Evolutionary conservation across 2,797 vertebrate genomes (phyloP).

Genomic region (Manis crassicaudata): DNA sequence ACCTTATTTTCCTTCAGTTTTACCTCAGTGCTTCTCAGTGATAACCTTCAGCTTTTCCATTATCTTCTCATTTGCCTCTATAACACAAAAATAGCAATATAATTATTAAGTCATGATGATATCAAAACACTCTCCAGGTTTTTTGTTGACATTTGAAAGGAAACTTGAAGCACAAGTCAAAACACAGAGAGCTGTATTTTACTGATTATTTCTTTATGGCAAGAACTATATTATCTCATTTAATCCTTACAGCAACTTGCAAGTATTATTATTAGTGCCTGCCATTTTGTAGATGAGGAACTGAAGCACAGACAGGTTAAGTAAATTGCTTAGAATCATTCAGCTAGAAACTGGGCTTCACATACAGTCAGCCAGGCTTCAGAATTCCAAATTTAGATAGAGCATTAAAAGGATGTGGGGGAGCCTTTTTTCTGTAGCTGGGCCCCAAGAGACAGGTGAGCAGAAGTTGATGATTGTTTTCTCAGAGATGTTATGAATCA

Average conservation of each 20-base stretch:
- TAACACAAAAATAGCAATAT: background rate
- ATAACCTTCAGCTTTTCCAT: background rate
- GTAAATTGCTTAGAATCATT: background rate
- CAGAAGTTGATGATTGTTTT: no score
- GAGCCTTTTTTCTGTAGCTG: no score
- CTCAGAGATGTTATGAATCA: no score
- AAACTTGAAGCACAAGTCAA: background rate
- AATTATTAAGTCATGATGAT: background rate
- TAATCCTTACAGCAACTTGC: background rate
- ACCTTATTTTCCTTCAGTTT: background rate
- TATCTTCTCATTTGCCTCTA: background rate
- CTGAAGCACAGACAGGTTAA: background rate
- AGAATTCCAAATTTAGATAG: background rate
- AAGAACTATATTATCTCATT: background rate
- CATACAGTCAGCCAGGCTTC: background rate
- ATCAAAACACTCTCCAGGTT: background rate
- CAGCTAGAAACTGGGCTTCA: background rate
- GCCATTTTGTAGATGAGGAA: background rate
- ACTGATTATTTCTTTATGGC: background rate
- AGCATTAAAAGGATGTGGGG: background rate
- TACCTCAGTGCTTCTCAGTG: background rate
- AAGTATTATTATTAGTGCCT: background rate
- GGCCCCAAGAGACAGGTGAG: no score
- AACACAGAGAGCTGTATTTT: background rate
- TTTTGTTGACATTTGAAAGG: background rate